Conservation (phyloP, 2,797 vertebrate genomes). For the Betta splendens region DNA sequence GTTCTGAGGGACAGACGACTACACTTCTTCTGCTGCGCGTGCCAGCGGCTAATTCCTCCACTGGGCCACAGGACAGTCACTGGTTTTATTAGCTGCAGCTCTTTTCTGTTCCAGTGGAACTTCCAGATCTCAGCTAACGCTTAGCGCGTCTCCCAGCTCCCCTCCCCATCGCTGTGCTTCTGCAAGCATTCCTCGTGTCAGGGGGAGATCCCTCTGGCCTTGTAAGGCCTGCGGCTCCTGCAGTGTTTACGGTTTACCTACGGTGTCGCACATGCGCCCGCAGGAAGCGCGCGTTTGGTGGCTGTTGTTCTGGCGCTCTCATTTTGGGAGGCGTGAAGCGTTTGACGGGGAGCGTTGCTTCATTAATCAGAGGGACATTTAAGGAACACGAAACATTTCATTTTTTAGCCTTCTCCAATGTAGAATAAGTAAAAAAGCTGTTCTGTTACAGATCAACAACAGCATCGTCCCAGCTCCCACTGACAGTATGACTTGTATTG, state of each 20-base stretch:
- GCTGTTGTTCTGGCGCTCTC: no score
- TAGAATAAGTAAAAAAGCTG: no score
- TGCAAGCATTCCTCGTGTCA: slow-evolving; percentile 76
- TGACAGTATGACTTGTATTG: slow-evolving; percentile 16
- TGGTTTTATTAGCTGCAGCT: slow-evolving; percentile 52
- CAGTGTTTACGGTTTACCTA: slow-evolving; percentile 83
- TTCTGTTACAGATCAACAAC: slow-evolving; percentile 3
- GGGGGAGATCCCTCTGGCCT: slow-evolving; percentile 80
- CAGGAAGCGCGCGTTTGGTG: slow-evolving; percentile 38
- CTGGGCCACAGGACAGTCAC: slow-evolving; percentile 32
- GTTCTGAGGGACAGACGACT: no score
- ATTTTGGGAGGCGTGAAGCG: slow-evolving; percentile 44
- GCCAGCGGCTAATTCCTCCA: slow-evolving; percentile 51
- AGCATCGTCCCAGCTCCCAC: not conserved
- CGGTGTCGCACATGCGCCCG: slow-evolving; percentile 47
- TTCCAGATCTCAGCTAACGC: slow-evolving; percentile 56
- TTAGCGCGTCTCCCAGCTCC: slow-evolving; percentile 42
- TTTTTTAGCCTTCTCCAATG: no score
- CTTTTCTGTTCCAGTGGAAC: slow-evolving; percentile 73
- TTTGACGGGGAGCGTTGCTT: slow-evolving; percentile 4
- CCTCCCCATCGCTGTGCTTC: slow-evolving; percentile 40
- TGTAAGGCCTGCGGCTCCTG: slow-evolving; percentile 79
- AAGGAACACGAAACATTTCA: not conserved
- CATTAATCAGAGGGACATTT: slow-evolving; percentile 8
- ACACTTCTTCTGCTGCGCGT: not conserved